phyloP scores from a whole-genome alignment of 2,113 vertebrate species.

The Gracilinanus agilis region DNA sequence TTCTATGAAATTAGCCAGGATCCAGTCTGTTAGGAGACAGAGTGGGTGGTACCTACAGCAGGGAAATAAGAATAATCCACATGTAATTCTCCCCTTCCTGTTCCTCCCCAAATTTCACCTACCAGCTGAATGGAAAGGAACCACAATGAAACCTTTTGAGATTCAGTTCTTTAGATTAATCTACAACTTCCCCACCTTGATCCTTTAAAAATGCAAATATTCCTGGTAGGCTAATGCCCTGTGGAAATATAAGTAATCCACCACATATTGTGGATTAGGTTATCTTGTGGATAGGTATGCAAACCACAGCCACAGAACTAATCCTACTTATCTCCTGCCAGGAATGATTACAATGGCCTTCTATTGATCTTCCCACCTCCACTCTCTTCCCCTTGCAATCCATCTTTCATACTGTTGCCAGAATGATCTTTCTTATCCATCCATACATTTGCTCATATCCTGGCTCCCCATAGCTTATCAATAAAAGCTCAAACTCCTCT shows the following conservation, averaged over 20 bases:
- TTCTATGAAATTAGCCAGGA: not conserved
- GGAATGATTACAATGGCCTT: not conserved
- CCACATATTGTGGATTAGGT: not conserved
- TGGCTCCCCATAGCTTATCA: not conserved
- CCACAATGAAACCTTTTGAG: not conserved
- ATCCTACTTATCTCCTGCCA: not conserved
- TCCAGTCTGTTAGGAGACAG: not conserved
- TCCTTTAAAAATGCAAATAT: not conserved
- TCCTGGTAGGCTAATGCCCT: not conserved
- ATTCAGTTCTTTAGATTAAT: not conserved
- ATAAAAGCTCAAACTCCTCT: not conserved
- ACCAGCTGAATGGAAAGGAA: not conserved
- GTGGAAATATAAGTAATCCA: not conserved
- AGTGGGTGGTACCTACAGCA: not conserved
- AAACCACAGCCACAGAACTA: not conserved
- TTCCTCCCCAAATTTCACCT: not conserved
- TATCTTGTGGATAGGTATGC: not conserved
- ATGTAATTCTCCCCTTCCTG: not conserved
- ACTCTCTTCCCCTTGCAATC: not conserved
- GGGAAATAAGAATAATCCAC: not conserved
- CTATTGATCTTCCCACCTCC: not conserved
- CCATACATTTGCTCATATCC: not conserved
- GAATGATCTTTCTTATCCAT: not conserved
- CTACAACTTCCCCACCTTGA: not conserved
- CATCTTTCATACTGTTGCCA: not conserved